These are phyloP conservation scores for Phaethon lepturus DNA, from an alignment of 2,113 vertebrate genomes.

Conservation along the genomic window DNA sequence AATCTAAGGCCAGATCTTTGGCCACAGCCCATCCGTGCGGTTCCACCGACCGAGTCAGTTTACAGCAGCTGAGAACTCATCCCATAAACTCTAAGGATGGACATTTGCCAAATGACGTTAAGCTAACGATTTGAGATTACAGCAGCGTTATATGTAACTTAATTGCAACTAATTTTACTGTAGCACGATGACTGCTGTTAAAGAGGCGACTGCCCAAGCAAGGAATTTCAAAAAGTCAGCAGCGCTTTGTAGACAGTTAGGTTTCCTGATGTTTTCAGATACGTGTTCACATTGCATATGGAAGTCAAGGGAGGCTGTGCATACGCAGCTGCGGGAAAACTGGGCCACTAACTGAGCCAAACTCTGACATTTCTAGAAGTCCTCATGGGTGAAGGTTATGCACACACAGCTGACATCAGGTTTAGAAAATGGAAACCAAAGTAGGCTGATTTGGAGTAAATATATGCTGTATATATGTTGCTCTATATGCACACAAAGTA, in stretches of 20 bases:
- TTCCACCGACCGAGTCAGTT: neutral
- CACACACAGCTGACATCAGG: neutral
- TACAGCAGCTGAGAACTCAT: neutral
- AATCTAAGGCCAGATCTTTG: neutral
- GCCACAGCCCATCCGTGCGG: neutral
- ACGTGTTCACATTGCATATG: accelerated
- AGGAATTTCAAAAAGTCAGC: neutral
- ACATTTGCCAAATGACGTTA: conserved; percentile 13
- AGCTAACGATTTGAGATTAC: neutral
- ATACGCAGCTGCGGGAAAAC: neutral
- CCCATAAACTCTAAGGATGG: neutral
- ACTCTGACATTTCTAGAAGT: neutral
- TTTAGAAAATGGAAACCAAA: neutral
- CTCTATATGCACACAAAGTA: neutral
- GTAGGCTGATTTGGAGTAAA: neutral
- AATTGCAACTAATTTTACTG: conserved; percentile 29
- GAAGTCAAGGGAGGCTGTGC: neutral
- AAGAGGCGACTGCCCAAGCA: neutral
- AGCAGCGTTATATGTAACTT: conserved; percentile 7
- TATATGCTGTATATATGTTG: neutral
- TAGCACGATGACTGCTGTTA: neutral
- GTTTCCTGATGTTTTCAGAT: neutral
- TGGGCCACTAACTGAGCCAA: conserved; percentile 16
- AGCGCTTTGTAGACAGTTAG: neutral
- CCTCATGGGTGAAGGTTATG: neutral